phyloP scores from a whole-genome alignment of 2,113 vertebrate genomes.

The Prochilodus magdalenae region DNA sequence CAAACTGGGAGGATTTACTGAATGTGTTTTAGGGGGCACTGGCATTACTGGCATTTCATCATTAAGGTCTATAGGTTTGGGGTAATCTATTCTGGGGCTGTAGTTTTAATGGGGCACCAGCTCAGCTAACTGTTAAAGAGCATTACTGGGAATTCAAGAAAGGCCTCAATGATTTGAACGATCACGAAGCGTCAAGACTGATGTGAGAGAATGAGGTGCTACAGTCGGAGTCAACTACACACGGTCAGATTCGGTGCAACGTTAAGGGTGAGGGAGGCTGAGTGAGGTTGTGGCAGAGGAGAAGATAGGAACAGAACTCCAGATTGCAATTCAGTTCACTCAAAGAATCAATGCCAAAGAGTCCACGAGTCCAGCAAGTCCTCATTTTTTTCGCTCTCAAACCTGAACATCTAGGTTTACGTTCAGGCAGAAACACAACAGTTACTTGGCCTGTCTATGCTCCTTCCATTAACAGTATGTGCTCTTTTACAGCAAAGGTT shows the following conservation, averaged over 20 bases:
- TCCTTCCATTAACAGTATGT: too few relatives aligned
- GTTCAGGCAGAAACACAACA: background rate
- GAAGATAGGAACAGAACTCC: background rate
- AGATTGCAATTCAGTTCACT: conserved; percentile 12
- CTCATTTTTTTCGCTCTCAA: background rate
- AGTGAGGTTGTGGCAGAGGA: conserved; percentile 3
- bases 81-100: background rate
- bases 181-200: conserved; percentile 2
- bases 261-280: background rate
- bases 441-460: background rate
- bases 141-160: background rate
- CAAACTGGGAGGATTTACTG: background rate
- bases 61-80: background rate
- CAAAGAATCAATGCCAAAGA: background rate
- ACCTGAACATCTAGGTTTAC: too few relatives aligned
- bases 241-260: background rate
- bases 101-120: background rate
- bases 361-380: conserved; percentile 38
- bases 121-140: background rate
- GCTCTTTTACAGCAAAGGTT: background rate
- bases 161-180: conserved; percentile 10
- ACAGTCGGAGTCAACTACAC: background rate
- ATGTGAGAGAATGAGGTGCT: background rate
- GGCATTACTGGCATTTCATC: background rate
- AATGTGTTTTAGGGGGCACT: background rate